Evolutionary conservation across 2,113 vertebrate genomes (phyloP).

Genomic region (Nanorana parkeri): DNA sequence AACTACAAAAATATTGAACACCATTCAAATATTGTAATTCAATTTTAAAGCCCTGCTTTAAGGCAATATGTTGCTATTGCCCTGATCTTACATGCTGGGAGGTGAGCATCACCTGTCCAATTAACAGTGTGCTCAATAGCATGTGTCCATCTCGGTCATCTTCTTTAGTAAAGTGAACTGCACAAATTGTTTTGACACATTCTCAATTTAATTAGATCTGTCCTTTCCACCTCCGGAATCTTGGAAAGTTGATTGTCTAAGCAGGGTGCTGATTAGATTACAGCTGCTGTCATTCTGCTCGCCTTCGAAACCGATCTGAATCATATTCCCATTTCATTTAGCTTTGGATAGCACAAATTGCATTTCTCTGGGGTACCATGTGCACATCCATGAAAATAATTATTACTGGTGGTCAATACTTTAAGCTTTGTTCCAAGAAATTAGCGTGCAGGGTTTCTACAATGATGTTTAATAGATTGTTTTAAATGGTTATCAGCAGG

Average conservation of each 20-base stretch:
- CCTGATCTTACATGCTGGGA: constrained; percentile 15
- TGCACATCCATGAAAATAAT: constrained; percentile 26
- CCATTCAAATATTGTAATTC: neutral
- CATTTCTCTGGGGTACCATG: neutral
- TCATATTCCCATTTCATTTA: constrained; percentile 39
- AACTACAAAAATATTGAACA: neutral
- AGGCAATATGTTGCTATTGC: neutral
- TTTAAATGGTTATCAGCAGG: neutral
- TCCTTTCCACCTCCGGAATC: constrained; percentile 48
- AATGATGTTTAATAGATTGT: neutral
- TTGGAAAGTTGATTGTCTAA: constrained; percentile 50
- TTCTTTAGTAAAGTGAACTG: constrained; percentile 40
- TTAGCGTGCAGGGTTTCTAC: neutral
- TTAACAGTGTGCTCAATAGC: neutral
- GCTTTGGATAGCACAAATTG: constrained; percentile 27
- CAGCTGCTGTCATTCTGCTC: constrained; percentile 20
- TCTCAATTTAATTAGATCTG: constrained; percentile 52
- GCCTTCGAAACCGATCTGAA: constrained; percentile 10
- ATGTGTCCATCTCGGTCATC: constrained; percentile 21
- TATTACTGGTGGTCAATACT: neutral
- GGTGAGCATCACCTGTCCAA: constrained; percentile 1
- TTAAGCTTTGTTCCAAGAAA: constrained; percentile 8
- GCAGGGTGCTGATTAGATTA: constrained; percentile 52
- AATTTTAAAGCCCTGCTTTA: neutral
- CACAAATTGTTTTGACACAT: constrained; percentile 43